Percentiles rank a stretch among this genome's conserved stretches.
Conservation (phyloP, 2,797 vertebrate genomes). For the Telmatherina bonti region DNA sequence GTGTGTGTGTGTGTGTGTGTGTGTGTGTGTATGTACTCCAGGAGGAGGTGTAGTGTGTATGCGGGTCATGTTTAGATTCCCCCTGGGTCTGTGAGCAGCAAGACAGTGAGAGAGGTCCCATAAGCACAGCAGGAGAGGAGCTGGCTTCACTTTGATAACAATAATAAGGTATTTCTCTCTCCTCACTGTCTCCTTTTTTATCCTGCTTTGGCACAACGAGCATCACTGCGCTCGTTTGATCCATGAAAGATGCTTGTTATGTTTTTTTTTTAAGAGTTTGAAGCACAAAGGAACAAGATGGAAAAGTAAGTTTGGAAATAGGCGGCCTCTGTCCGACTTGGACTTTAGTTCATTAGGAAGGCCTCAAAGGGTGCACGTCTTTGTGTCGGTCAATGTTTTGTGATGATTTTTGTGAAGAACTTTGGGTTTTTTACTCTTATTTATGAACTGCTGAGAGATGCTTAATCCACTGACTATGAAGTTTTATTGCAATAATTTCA, state of each 20-base stretch:
- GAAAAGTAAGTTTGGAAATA: slow-evolving; percentile 50
- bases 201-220: slow-evolving; percentile 76
- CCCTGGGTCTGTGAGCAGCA: slow-evolving; percentile 61
- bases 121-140: slow-evolving; percentile 71
- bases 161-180: slow-evolving; percentile 77
- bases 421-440: no score
- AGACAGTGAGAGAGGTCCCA: slow-evolving; percentile 73
- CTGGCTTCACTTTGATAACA: slow-evolving; percentile 82
- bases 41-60: slow-evolving; percentile 43
- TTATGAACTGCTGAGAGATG: not conserved
- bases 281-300: slow-evolving; percentile 65
- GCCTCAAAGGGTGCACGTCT: slow-evolving; percentile 47
- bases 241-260: slow-evolving; percentile 76
- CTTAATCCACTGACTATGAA: slow-evolving; percentile 30
- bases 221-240: slow-evolving; percentile 72
- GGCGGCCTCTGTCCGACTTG: slow-evolving; percentile 64
- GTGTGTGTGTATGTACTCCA: slow-evolving; percentile 51
- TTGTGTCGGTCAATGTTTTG: slow-evolving; percentile 42
- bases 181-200: slow-evolving; percentile 32
- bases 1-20: slow-evolving; percentile 38
- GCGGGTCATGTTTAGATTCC: slow-evolving; percentile 78
- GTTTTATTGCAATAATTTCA: no score
- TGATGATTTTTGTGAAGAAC: not conserved
- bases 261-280: slow-evolving; percentile 65
- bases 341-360: slow-evolving; percentile 68